A percentile compares a stretch with the other conserved stretches of the same genome.
Conservation (phyloP, 1,140 invertebrate genomes). For the Drosophila saltans region DNA sequence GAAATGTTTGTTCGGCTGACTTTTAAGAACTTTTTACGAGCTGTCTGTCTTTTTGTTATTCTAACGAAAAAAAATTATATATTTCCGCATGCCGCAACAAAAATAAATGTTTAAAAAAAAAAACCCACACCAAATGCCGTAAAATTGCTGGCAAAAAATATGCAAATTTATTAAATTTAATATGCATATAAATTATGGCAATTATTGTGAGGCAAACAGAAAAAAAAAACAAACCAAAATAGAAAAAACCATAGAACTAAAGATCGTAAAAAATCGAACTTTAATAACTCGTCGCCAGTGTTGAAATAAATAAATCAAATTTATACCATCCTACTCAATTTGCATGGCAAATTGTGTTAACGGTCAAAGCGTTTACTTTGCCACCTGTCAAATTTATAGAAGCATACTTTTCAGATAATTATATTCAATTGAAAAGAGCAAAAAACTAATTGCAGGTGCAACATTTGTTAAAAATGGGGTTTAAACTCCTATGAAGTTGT, state of each 20-base stretch:
- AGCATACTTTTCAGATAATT: slow-evolving; percentile 3
- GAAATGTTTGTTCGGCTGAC: slow-evolving; percentile 63
- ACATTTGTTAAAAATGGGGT: too few species aligned
- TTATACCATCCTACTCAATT: slow-evolving; percentile 58
- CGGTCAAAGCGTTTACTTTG: slow-evolving; percentile 59
- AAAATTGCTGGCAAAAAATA: slow-evolving; percentile 40
- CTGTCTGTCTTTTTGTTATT: slow-evolving; percentile 39
- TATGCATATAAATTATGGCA: slow-evolving; percentile 73
- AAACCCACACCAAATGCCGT: slow-evolving; percentile 41
- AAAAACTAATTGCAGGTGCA: too few species aligned
- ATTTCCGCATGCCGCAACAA: slow-evolving; percentile 66
- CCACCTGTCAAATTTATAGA: neutral
- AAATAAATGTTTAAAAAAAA: slow-evolving; percentile 31
- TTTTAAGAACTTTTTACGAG: slow-evolving; percentile 57
- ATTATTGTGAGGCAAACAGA: slow-evolving; percentile 54
- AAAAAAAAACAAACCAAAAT: slow-evolving; percentile 11
- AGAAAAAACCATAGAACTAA: slow-evolving; percentile 36
- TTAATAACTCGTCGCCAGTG: slow-evolving; percentile 52
- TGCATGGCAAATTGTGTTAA: slow-evolving; percentile 66
- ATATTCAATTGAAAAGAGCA: neutral
- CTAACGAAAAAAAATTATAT: slow-evolving; percentile 27
- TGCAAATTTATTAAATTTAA: slow-evolving; percentile 69
- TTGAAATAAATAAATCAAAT: slow-evolving; percentile 72
- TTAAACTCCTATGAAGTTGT: too few species aligned
- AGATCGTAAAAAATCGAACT: slow-evolving; percentile 49